These are phyloP conservation scores for Camelus bactrianus DNA, from an alignment of 2,113 vertebrate genomes.

Conservation along the genomic window DNA sequence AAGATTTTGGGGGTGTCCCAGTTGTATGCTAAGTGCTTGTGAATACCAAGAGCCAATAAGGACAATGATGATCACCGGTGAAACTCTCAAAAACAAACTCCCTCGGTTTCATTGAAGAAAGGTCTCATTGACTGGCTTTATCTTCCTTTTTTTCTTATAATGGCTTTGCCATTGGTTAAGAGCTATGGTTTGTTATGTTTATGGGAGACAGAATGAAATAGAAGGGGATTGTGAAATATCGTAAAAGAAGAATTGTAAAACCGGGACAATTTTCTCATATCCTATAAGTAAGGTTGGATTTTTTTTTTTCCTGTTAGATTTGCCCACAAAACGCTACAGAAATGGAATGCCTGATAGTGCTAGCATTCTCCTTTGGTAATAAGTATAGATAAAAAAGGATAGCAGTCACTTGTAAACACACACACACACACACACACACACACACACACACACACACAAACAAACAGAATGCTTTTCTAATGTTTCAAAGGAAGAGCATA, in stretches of 20 bases:
- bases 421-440: fast-evolving
- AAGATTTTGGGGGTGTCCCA: not conserved
- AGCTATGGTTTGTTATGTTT: not conserved
- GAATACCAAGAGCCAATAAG: not conserved
- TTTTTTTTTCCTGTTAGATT: not conserved
- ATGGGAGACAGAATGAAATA: not conserved
- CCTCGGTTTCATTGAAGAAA: not conserved
- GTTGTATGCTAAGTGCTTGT: not conserved
- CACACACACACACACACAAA: not conserved
- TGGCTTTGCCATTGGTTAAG: not conserved
- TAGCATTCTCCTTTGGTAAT: not conserved
- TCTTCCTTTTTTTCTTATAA: not conserved
- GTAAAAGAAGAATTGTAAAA: not conserved
- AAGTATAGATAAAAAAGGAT: not conserved
- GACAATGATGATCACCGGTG: not conserved
- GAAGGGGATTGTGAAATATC: not conserved
- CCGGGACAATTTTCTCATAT: not conserved
- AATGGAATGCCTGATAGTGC: not conserved
- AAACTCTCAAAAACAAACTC: not conserved
- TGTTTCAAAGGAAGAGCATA: not conserved
- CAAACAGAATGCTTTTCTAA: not conserved
- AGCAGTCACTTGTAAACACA: not conserved
- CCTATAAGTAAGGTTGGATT: not conserved
- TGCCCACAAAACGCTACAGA: not conserved
- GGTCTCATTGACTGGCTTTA: not conserved